Conservation (phyloP, 2,797 vertebrate species). For the Gymnothorax reevesii region DNA sequence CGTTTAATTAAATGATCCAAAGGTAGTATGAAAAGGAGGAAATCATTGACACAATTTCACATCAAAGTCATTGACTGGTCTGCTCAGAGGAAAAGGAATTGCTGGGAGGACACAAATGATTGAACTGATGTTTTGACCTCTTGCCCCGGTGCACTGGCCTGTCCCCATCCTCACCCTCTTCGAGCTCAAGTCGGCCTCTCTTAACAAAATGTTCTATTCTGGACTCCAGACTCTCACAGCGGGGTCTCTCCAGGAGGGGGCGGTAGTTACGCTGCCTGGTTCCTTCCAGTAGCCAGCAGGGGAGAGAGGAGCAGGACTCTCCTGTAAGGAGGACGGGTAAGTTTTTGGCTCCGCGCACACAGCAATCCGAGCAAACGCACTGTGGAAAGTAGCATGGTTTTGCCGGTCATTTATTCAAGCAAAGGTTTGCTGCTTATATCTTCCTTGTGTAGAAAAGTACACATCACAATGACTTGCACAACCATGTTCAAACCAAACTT, state of each 20-base stretch:
- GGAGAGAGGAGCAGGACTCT: slow-evolving; percentile 43
- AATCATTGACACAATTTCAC: slow-evolving; percentile 13
- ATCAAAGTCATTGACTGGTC: slow-evolving; percentile 29
- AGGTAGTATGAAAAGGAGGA: neutral
- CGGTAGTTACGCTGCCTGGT: slow-evolving; percentile 81
- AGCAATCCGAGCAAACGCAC: neutral
- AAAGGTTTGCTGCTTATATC: neutral
- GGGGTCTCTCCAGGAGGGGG: slow-evolving; percentile 82
- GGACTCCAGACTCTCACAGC: slow-evolving; percentile 88
- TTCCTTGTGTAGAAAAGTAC: too few relatives aligned
- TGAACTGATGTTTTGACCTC: slow-evolving; percentile 65
- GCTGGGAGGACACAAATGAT: slow-evolving; percentile 15
- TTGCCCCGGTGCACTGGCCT: slow-evolving; percentile 70
- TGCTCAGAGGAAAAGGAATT: slow-evolving; percentile 20
- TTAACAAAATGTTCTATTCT: slow-evolving; percentile 87
- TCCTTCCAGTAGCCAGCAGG: slow-evolving; percentile 82
- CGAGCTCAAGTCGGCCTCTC: slow-evolving; percentile 74
- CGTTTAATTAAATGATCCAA: slow-evolving; percentile 13
- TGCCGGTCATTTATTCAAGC: neutral
- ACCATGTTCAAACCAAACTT: too few relatives aligned
- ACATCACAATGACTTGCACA: too few relatives aligned
- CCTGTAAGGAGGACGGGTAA: slow-evolving; percentile 47
- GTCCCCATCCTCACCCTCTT: slow-evolving; percentile 64
- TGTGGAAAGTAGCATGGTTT: neutral
- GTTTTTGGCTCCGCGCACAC: neutral